These are phyloP conservation scores for Medauroidea extradentata DNA, from an alignment of 1,140 invertebrate species.

Conservation along the genomic window DNA sequence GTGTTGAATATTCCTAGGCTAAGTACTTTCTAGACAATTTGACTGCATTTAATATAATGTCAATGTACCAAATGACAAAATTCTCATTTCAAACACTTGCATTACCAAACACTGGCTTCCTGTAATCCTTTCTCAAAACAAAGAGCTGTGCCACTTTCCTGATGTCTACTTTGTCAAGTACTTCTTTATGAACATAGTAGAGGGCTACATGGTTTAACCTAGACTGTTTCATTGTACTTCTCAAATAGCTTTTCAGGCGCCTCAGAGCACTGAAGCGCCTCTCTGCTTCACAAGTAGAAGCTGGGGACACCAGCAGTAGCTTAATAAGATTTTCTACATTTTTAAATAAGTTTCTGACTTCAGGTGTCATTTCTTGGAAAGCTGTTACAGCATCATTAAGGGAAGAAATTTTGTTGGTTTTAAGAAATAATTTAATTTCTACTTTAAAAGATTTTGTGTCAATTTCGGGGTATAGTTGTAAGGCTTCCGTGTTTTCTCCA, in stretches of 20 bases:
- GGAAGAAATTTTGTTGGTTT: not conserved
- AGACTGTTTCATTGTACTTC: slow-evolving; percentile 19
- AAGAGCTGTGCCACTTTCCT: slow-evolving; percentile 13
- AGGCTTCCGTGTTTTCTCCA: no score
- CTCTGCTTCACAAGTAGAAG: slow-evolving; percentile 18
- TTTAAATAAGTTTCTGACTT: not conserved
- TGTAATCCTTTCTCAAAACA: slow-evolving; percentile 4
- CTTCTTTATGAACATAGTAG: slow-evolving; percentile 14
- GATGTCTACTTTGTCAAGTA: slow-evolving; percentile 12
- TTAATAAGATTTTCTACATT: slow-evolving; percentile 3
- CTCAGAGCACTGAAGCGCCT: slow-evolving; percentile 17
- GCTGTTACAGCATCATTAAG: slow-evolving; percentile 4
- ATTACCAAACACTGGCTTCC: not conserved
- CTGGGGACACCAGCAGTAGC: slow-evolving; percentile 18
- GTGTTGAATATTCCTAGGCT: no score
- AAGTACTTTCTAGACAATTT: no score
- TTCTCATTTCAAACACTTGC: no score
- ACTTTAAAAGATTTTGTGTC: no score
- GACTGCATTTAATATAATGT: no score
- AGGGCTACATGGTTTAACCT: slow-evolving; percentile 20
- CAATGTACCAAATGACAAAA: no score
- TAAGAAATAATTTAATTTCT: no score
- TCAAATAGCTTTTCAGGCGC: slow-evolving; percentile 19
- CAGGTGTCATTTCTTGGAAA: slow-evolving; percentile 3
- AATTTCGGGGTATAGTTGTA: no score